Conservation (phyloP, 2,113 vertebrate species). For the Crotalus tigris region DNA sequence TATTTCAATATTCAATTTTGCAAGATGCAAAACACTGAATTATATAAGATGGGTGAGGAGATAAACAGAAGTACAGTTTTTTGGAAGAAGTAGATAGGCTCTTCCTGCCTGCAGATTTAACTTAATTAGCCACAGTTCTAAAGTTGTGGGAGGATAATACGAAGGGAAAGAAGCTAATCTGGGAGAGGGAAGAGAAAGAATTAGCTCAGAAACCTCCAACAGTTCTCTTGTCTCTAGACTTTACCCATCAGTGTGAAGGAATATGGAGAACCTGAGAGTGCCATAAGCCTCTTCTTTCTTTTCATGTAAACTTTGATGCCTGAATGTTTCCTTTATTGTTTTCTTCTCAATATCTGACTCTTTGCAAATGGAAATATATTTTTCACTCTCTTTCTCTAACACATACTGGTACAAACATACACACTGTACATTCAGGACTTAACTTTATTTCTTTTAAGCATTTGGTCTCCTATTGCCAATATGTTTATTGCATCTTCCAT, state of each 20-base stretch:
- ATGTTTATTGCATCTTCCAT: background rate
- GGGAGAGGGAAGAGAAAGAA: background rate
- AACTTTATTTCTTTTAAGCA: conserved; percentile 4
- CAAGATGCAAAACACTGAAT: background rate
- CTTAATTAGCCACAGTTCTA: too few relatives aligned
- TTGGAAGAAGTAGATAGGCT: background rate
- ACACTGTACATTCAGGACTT: background rate
- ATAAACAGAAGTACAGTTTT: background rate
- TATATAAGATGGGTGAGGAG: background rate
- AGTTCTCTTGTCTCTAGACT: background rate
- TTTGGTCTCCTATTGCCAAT: conserved; percentile 1
- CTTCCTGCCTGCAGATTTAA: background rate
- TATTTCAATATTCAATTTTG: background rate
- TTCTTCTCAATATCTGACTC: background rate
- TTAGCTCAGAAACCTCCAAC: background rate
- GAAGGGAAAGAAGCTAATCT: background rate
- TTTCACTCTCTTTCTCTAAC: background rate
- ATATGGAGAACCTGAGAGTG: background rate
- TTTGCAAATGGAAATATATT: background rate
- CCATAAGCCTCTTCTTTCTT: background rate
- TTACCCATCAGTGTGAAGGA: background rate
- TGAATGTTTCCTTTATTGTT: background rate
- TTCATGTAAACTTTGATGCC: background rate
- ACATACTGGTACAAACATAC: background rate
- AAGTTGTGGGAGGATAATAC: background rate